Evolutionary conservation across 1,140 invertebrate genomes (phyloP), one percentile per base, ranked within the genome.

Genomic region (Habropoda laboriosa): DNA sequence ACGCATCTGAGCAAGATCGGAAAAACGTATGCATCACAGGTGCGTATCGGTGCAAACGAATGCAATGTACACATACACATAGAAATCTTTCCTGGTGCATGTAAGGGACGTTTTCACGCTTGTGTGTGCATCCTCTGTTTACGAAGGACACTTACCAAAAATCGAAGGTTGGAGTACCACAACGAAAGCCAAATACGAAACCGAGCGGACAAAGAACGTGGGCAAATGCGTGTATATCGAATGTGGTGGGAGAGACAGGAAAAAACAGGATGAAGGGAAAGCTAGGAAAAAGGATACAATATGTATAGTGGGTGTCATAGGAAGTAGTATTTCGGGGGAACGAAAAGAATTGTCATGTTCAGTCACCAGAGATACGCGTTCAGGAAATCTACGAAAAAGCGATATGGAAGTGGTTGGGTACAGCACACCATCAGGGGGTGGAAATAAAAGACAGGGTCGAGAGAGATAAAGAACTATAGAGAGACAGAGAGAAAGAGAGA

Each of bases 401-500:
- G 21, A 77, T 70, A 58, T n/a, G 42, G 53, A 55, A 57, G 24
- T 71, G 72, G 32, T 18, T 51, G 32, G 24, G 30, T 51, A 79
- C 71, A 67, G 66, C 71, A 79, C 76, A 85, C 57, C 71, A 61
- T 80, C 38, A 57, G 18, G 24, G 77, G 80, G 51, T 66, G 55
- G n/a, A 73, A 45, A 57, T 58, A 70, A 47, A n/a, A 74, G 64
- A 66, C 53, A 68, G 38, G 79, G 81, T 74, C 47, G 66, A 72
- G 73, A 73, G 68, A 58, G 49, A 53, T 73, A 71, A 49, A 49
- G 47, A 49, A 49, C 16, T 21, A n/a, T n/a, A n/a, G 51, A 67
- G 79, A 72, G 51, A 75, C 60, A 63, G 45, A 64, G 49, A 76
- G 78, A 61, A n/a, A 83, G 47, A 77, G 55, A 67, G 32, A 61